Evolutionary conservation across 1,140 invertebrate genomes (phyloP).

Genomic region (Galendromus occidentalis): DNA sequence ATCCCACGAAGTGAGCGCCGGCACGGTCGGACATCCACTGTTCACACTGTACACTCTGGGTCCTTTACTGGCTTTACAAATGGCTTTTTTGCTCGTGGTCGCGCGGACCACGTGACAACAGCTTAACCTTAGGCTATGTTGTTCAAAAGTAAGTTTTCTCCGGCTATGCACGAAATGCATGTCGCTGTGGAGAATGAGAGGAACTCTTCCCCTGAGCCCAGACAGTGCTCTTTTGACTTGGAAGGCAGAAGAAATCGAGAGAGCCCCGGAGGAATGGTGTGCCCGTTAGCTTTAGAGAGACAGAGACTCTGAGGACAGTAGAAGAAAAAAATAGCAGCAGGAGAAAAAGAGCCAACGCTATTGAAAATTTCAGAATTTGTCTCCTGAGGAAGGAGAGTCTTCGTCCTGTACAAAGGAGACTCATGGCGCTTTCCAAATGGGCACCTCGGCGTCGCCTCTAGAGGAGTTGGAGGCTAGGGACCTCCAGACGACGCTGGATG

Average conservation of each 20-base stretch:
- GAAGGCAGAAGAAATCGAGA: background rate
- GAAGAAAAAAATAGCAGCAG: background rate
- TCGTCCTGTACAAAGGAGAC: background rate
- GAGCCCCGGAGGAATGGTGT: background rate
- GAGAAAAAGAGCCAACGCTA: background rate
- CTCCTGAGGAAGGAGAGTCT: background rate
- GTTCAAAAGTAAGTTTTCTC: background rate
- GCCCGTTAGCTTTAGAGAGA: background rate
- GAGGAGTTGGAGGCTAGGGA: background rate
- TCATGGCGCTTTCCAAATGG: background rate
- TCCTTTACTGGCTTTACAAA: background rate
- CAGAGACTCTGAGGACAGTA: background rate
- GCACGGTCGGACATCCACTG: background rate
- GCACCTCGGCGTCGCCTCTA: background rate
- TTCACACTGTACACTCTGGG: background rate
- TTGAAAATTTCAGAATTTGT: background rate
- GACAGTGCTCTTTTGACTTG: background rate
- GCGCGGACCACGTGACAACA: constrained; percentile 9
- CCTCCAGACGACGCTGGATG: background rate
- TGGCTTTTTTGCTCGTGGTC: background rate
- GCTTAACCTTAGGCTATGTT: constrained; percentile 1
- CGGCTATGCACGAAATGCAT: background rate
- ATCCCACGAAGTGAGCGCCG: background rate
- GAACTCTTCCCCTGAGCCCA: no score
- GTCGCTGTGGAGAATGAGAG: background rate